A percentile compares a stretch with the other conserved stretches of the same genome.
phyloP scores from a whole-genome alignment of 2,797 vertebrate genomes.

The Sebastes trivittatus region DNA sequence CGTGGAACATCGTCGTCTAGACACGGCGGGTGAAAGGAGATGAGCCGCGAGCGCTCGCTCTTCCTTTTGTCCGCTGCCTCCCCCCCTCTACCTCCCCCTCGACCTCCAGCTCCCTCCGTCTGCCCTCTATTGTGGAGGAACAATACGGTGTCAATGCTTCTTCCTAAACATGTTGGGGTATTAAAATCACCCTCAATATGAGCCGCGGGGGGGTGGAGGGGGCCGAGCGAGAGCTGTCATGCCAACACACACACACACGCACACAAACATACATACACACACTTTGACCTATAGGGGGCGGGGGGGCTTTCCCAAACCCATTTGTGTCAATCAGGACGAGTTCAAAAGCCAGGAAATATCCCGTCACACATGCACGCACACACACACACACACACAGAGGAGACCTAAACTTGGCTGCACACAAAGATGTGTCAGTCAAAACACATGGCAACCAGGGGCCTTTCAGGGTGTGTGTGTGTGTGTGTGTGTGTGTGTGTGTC shows the following conservation, averaged over 20 bases:
- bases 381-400: background rate
- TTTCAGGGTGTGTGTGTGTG: conserved; percentile 32
- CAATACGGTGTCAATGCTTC: conserved; percentile 82
- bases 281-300: conserved; percentile 61
- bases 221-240: conserved; percentile 55
- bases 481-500: conserved; percentile 17
- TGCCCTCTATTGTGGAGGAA: conserved; percentile 79
- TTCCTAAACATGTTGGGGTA: conserved; percentile 87
- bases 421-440: conserved; percentile 79
- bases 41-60: conserved; percentile 62
- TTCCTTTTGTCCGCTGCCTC: conserved; percentile 75
- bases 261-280: conserved; percentile 53
- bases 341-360: conserved; percentile 80
- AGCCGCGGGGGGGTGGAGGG: conserved; percentile 63
- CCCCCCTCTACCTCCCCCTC: conserved; percentile 30
- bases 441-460: conserved; percentile 76
- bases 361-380: conserved; percentile 16
- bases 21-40: conserved; percentile 76
- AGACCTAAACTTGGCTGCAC: conserved; percentile 74
- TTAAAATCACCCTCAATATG: conserved; percentile 78
- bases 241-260: conserved; percentile 63
- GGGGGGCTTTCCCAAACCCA: conserved; percentile 55
- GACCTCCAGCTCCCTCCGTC: conserved; percentile 72
- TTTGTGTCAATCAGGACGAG: conserved; percentile 77
- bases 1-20: conserved; percentile 80